Evolutionary conservation across 2,113 vertebrate species (phyloP).

Genomic region (Erpornis zantholeuca): DNA sequence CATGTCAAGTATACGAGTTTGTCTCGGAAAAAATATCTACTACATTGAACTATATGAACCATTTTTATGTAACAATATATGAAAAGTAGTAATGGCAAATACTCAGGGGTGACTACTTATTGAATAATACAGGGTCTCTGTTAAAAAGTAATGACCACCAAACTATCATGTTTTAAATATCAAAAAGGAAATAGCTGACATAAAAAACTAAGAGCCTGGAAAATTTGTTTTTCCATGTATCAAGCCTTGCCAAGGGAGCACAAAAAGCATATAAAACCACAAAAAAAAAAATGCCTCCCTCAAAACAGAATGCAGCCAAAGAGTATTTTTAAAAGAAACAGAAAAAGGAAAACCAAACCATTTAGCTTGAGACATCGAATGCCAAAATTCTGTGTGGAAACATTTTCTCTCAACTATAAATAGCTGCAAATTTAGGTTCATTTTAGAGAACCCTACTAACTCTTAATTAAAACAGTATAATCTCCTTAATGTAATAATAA

Average conservation of each 20-base stretch:
- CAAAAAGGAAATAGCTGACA: conserved; percentile 47
- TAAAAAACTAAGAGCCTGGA: conserved; percentile 48
- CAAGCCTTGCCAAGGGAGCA: conserved; percentile 47
- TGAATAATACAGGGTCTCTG: conserved; percentile 21
- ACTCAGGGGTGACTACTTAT: background rate
- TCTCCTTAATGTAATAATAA: background rate
- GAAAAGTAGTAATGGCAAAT: background rate
- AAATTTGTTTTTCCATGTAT: conserved; percentile 53
- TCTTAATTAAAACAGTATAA: conserved; percentile 26
- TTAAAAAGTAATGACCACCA: conserved; percentile 37
- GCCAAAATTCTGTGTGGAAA: conserved; percentile 42
- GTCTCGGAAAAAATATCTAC: background rate
- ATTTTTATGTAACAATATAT: background rate
- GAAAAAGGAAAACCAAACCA: background rate
- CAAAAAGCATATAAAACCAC: conserved; percentile 40
- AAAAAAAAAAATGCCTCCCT: background rate
- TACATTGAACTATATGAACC: background rate
- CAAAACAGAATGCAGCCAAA: conserved; percentile 27
- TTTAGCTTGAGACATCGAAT: background rate
- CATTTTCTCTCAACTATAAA: conserved; percentile 35
- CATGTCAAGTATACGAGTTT: background rate
- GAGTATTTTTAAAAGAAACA: background rate
- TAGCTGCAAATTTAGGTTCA: conserved; percentile 11
- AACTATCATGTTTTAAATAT: conserved; percentile 20
- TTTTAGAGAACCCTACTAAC: conserved; percentile 18